phyloP scores from a whole-genome alignment of 53 echinoderm and acorn worm genomes.

The Apostichopus leukothele region DNA sequence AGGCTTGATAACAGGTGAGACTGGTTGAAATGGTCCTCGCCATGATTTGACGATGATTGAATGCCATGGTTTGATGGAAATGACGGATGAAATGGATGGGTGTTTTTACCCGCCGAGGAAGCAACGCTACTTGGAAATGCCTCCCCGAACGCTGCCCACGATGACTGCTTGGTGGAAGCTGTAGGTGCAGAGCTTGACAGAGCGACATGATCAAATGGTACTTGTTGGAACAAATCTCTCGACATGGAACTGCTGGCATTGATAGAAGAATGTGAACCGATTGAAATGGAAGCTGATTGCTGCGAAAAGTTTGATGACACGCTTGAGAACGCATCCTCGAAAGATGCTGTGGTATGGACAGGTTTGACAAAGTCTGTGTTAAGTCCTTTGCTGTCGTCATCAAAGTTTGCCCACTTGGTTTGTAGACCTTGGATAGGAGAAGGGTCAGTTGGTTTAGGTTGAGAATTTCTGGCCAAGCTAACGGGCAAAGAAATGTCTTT shows the following conservation, averaged over 20 bases:
- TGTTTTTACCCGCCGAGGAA: neutral
- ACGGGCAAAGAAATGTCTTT: neutral
- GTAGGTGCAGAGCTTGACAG: conserved; percentile 26
- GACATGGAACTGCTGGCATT: conserved; percentile 19
- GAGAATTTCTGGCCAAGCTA: neutral
- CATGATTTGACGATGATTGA: neutral
- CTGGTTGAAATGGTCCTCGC: neutral
- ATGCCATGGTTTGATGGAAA: neutral
- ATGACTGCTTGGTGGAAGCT: neutral
- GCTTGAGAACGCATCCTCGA: conserved; percentile 26
- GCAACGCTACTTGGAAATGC: neutral
- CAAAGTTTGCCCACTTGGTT: conserved; percentile 35
- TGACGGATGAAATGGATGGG: neutral
- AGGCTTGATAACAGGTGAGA: conserved; percentile 27
- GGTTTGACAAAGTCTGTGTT: neutral
- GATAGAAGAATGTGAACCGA: conserved; percentile 9
- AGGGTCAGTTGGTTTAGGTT: neutral
- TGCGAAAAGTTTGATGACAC: neutral
- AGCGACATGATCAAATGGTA: conserved; percentile 36
- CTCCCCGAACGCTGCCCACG: neutral
- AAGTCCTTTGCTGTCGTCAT: conserved; percentile 1
- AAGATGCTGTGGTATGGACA: neutral
- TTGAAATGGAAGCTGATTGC: conserved; percentile 42
- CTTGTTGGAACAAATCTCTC: conserved; percentile 22
- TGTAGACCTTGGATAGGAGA: neutral